Evolutionary conservation across 2,113 vertebrate genomes (phyloP).

Genomic region (Apteryx owenii): DNA sequence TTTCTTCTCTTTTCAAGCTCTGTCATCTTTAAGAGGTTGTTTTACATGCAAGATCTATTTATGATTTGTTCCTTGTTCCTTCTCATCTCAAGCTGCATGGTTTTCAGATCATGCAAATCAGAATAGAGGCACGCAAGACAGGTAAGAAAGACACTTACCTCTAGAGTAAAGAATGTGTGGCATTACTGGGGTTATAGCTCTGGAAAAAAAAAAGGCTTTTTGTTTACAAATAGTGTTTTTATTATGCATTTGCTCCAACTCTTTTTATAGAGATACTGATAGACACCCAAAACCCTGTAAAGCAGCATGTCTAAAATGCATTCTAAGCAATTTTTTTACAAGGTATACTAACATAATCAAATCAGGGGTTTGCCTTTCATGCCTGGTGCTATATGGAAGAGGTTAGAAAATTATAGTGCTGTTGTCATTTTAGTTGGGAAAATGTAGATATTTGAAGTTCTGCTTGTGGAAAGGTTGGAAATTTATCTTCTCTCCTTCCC

Average conservation of each 20-base stretch:
- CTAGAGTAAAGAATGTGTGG: neutral
- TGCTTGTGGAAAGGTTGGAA: neutral
- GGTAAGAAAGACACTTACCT: neutral
- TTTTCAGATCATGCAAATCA: slow-evolving; percentile 5
- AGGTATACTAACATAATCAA: neutral
- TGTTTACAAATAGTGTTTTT: neutral
- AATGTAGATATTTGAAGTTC: neutral
- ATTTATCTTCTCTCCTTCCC: neutral
- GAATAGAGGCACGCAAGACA: neutral
- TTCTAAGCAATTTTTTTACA: neutral
- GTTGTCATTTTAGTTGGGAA: neutral
- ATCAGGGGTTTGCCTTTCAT: neutral
- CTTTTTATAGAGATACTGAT: neutral
- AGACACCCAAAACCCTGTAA: neutral
- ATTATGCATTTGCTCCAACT: neutral
- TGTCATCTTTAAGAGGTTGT: neutral
- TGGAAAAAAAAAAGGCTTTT: neutral
- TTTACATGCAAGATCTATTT: neutral
- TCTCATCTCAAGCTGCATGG: neutral
- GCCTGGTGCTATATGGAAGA: neutral
- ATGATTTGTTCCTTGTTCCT: neutral
- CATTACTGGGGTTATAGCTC: neutral
- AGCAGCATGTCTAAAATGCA: neutral
- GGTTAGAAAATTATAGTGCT: neutral
- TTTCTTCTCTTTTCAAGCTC: neutral